Percentiles rank a stretch among this genome's conserved stretches.
These are phyloP conservation scores for Zaprionus kolodkinae DNA, from an alignment of 1,140 invertebrate genomes.

Conservation along the genomic window DNA sequence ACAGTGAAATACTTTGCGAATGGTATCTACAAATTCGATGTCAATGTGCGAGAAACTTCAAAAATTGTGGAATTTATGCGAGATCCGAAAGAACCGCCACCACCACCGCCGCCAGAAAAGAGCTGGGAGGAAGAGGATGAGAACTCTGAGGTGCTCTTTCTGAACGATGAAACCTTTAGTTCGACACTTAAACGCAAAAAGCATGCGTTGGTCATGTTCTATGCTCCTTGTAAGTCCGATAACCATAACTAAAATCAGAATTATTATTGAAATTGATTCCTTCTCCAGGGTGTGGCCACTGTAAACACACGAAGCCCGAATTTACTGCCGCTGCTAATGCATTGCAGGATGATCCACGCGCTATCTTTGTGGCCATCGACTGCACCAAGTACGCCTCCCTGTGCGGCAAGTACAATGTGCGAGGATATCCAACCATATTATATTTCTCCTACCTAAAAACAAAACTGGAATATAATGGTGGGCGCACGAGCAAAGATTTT, in stretches of 20 bases:
- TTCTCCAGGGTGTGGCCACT: constrained; percentile 94
- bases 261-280: background rate
- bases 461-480: constrained; percentile 88
- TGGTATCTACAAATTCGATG: constrained; percentile 91
- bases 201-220: constrained; percentile 95
- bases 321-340: constrained; percentile 90
- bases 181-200: constrained; percentile 86
- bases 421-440: constrained; percentile 94
- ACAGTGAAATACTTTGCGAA: constrained; percentile 92
- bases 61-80: constrained; percentile 93
- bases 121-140: constrained; percentile 91
- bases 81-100: constrained; percentile 91
- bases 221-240: constrained; percentile 92
- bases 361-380: constrained; percentile 93
- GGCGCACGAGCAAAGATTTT: constrained; percentile 90
- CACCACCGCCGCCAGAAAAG: constrained; percentile 91
- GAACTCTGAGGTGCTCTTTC: constrained; percentile 90
- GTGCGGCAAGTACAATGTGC: constrained; percentile 90
- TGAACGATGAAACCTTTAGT: constrained; percentile 90
- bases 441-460: constrained; percentile 93
- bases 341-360: constrained; percentile 89
- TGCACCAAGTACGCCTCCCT: constrained; percentile 89
- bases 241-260: background rate
- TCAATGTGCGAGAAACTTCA: constrained; percentile 89
- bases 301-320: constrained; percentile 94